phyloP scores from a whole-genome alignment of 2,797 vertebrate genomes.

The Cuculus canorus region DNA sequence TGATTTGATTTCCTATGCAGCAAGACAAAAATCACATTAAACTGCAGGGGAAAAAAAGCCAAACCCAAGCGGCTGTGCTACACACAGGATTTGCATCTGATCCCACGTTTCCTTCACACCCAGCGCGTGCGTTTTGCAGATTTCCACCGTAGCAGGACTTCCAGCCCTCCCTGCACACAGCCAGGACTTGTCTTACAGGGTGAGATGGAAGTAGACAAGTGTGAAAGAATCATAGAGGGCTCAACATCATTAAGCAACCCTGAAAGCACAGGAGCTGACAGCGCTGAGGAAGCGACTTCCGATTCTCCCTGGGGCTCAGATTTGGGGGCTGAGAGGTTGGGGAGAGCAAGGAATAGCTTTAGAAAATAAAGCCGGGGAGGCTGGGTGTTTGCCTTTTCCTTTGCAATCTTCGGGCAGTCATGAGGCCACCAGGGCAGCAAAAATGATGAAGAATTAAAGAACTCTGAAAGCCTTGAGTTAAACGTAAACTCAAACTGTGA shows the following conservation, averaged over 20 bases:
- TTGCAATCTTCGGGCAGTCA: neutral
- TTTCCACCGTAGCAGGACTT: constrained; percentile 5
- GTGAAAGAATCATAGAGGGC: constrained; percentile 74
- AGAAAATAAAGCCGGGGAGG: neutral
- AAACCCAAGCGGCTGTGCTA: neutral
- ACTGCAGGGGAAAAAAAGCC: neutral
- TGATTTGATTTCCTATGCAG: neutral
- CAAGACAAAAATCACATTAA: constrained; percentile 40
- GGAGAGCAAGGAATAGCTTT: constrained; percentile 4
- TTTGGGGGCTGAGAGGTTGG: constrained; percentile 35
- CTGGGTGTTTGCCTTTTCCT: neutral
- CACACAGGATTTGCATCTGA: constrained; percentile 25
- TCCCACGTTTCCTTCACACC: constrained; percentile 30
- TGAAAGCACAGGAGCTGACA: constrained; percentile 67
- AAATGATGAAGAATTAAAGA: neutral
- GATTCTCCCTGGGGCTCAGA: constrained; percentile 20
- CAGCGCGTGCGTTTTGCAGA: neutral
- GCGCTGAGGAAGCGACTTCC: constrained; percentile 57
- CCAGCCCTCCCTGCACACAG: constrained; percentile 39
- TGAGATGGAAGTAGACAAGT: constrained; percentile 74
- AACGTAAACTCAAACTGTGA: constrained; percentile 50
- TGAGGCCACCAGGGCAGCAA: neutral
- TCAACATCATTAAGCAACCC: constrained; percentile 66
- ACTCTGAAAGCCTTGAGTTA: neutral
- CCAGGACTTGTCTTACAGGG: constrained; percentile 30